These are phyloP conservation scores for Maccullochella peelii DNA, from an alignment of 2,113 vertebrate genomes.

Conservation along the genomic window DNA sequence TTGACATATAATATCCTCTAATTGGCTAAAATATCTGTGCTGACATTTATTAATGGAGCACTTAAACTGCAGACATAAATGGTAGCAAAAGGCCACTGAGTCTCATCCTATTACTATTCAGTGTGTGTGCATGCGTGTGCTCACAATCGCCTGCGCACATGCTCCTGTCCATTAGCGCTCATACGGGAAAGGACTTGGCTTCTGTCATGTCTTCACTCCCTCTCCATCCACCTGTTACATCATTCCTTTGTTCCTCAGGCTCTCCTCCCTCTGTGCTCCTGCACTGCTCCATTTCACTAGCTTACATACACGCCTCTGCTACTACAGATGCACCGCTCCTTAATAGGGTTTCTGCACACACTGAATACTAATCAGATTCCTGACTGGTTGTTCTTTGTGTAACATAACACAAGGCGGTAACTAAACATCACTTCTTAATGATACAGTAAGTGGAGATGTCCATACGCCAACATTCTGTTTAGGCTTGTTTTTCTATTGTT, in stretches of 20 bases:
- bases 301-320: background rate
- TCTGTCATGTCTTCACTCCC: constrained; percentile 4
- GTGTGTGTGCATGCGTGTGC: background rate
- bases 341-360: background rate
- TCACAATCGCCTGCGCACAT: background rate
- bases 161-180: background rate
- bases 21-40: background rate
- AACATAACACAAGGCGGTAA: background rate
- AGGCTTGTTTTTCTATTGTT: no score
- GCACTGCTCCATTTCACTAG: background rate
- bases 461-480: background rate
- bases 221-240: constrained; percentile 8
- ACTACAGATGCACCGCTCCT: background rate
- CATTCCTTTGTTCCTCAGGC: constrained; percentile 17
- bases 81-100: background rate
- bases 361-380: no score
- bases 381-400: background rate
- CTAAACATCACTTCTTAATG: background rate
- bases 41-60: constrained; percentile 25
- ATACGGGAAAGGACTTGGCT: background rate
- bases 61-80: background rate
- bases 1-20: constrained; percentile 4
- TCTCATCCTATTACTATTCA: background rate
- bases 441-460: background rate
- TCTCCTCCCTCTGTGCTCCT: background rate